phyloP scores from a whole-genome alignment of 2,113 vertebrate species.

The Aspiorhynchus laticeps region DNA sequence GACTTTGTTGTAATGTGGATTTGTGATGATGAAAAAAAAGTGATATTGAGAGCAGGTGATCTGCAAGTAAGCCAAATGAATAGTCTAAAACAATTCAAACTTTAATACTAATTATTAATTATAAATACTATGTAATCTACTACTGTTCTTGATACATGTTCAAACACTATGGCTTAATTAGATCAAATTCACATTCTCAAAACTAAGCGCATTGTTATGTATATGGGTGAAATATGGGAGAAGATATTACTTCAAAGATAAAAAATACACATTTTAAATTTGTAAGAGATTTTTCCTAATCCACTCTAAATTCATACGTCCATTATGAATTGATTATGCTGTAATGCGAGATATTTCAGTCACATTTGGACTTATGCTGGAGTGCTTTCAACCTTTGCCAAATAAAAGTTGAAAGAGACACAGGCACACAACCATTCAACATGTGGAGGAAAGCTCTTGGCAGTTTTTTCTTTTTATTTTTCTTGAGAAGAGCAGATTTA shows the following conservation, averaged over 20 bases:
- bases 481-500: conserved; percentile 57
- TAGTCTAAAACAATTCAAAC: not conserved
- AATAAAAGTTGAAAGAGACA: conserved; percentile 42
- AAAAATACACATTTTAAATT: not conserved
- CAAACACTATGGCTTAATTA: not conserved
- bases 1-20: conserved; percentile 8
- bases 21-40: not conserved
- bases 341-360: not conserved
- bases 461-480: conserved; percentile 54
- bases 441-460: conserved; percentile 23
- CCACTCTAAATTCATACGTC: too few relatives aligned
- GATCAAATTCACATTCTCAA: not conserved
- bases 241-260: not conserved
- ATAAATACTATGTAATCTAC: not conserved
- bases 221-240: not conserved
- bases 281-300: not conserved
- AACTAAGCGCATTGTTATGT: not conserved
- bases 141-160: not conserved
- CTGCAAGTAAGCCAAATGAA: not conserved
- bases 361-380: not conserved
- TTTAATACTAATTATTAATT: not conserved
- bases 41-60: not conserved
- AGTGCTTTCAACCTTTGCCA: conserved; percentile 26
- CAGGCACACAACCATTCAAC: conserved; percentile 47
- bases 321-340: conserved; percentile 11